Evolutionary conservation across 2,888 invertebrate genomes (phyloP).

Genomic region (Netelia melanura): DNA sequence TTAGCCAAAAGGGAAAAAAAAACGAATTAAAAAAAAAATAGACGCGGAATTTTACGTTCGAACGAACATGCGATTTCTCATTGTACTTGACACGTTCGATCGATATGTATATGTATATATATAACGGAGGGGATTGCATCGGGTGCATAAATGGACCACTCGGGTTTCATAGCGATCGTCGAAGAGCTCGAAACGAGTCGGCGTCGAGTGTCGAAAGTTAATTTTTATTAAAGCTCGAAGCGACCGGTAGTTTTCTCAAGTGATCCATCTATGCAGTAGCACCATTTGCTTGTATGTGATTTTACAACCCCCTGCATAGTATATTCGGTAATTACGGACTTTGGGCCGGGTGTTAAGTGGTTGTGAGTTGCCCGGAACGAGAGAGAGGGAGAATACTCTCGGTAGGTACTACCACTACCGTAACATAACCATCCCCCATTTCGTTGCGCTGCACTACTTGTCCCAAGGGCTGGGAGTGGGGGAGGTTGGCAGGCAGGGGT

Average conservation of each 20-base stretch:
- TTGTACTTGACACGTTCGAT: background rate
- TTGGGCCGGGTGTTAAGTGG: constrained; percentile 54
- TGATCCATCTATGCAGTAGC: no score
- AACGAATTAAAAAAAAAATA: background rate
- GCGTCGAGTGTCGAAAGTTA: no score
- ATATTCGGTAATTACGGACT: constrained; percentile 61
- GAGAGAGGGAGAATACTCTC: constrained; percentile 2
- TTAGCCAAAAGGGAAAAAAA: background rate
- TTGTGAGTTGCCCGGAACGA: constrained; percentile 35
- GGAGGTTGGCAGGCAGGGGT: constrained; percentile 11
- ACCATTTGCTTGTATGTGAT: background rate
- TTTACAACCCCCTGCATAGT: background rate
- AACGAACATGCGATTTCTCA: constrained; percentile 42
- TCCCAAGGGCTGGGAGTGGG: constrained; percentile 36
- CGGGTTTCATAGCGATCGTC: no score
- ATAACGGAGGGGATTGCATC: background rate
- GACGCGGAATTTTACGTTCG: constrained; percentile 18
- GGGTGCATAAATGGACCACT: no score
- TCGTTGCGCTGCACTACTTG: constrained; percentile 39
- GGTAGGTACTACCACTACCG: background rate
- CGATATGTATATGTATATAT: background rate
- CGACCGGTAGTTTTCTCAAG: no score
- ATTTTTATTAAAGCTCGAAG: no score
- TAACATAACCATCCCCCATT: constrained; percentile 34
- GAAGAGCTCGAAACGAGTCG: no score